phyloP scores from a whole-genome alignment of 2,888 invertebrate genomes.

The Scelioninae gen. 1 region DNA sequence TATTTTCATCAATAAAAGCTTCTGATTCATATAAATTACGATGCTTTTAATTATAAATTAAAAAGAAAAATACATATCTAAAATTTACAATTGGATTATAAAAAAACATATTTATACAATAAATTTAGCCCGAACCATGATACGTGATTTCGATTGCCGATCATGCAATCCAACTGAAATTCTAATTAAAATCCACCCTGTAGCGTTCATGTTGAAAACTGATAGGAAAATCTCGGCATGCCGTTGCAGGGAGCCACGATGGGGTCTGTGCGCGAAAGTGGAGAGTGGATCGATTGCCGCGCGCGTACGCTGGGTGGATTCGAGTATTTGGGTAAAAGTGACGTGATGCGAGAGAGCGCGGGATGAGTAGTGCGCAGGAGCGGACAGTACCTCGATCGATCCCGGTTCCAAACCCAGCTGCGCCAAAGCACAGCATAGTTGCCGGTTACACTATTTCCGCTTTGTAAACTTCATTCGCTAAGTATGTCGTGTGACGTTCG shows the following conservation, averaged over 20 bases:
- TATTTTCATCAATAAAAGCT: no score
- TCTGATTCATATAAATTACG: no score
- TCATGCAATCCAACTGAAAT: not conserved
- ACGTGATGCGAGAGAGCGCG: constrained; percentile 60
- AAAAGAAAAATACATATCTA: no score
- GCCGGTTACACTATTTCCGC: constrained; percentile 65
- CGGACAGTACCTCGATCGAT: constrained; percentile 80
- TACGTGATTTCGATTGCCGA: no score
- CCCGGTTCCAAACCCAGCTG: constrained; percentile 70
- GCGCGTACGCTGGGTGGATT: constrained; percentile 53
- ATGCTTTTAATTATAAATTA: no score
- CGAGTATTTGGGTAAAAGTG: constrained; percentile 70
- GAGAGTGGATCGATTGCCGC: constrained; percentile 65
- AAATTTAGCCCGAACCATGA: no score
- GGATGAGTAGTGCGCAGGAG: constrained; percentile 77
- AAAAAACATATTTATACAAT: no score
- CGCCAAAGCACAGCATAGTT: constrained; percentile 45
- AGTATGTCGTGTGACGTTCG: no score
- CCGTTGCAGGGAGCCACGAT: constrained; percentile 45
- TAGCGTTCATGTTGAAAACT: constrained; percentile 42
- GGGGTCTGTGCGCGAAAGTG: constrained; percentile 46
- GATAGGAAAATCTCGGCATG: constrained; percentile 60
- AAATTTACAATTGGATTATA: no score
- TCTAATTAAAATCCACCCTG: constrained; percentile 31
- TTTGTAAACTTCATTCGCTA: constrained; percentile 48